These are phyloP conservation scores for Drosophila mayaguana DNA, from an alignment of 2,888 invertebrate species.

Conservation along the genomic window DNA sequence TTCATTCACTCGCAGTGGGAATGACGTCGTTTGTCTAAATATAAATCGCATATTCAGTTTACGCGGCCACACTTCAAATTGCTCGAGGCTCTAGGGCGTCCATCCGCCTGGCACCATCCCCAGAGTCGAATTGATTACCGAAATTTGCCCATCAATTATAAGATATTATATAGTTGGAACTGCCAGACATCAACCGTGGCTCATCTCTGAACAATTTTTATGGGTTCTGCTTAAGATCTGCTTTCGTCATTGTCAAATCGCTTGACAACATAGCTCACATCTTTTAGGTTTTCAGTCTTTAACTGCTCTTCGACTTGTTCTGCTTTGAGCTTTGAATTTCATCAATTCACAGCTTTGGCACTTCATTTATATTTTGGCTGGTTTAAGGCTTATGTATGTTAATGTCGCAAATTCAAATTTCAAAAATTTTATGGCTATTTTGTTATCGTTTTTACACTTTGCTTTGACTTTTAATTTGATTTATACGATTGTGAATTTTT, in stretches of 20 bases:
- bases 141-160: constrained; percentile 53
- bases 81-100: constrained; percentile 51
- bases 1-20: constrained; percentile 63
- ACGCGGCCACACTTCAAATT: constrained; percentile 72
- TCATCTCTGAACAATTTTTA: background rate
- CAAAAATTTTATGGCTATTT: constrained; percentile 1
- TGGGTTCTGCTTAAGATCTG: constrained; percentile 9
- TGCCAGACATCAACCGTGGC: constrained; percentile 34
- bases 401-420: constrained; percentile 27
- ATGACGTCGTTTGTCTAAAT: constrained; percentile 80
- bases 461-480: constrained; percentile 16
- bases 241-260: constrained; percentile 47
- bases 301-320: constrained; percentile 3
- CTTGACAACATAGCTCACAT: constrained; percentile 44
- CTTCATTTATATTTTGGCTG: constrained; percentile 37
- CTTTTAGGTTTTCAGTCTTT: background rate
- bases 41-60: constrained; percentile 74
- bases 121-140: constrained; percentile 10
- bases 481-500: constrained; percentile 17
- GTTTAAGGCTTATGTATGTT: constrained; percentile 38
- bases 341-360: constrained; percentile 61
- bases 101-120: constrained; percentile 56
- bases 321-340: constrained; percentile 17
- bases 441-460: background rate
- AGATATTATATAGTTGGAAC: constrained; percentile 55